Evolutionary conservation across 2,888 invertebrate species (phyloP), one percentile per base, ranked within the genome.

Genomic region (Parelbella ahira): DNA sequence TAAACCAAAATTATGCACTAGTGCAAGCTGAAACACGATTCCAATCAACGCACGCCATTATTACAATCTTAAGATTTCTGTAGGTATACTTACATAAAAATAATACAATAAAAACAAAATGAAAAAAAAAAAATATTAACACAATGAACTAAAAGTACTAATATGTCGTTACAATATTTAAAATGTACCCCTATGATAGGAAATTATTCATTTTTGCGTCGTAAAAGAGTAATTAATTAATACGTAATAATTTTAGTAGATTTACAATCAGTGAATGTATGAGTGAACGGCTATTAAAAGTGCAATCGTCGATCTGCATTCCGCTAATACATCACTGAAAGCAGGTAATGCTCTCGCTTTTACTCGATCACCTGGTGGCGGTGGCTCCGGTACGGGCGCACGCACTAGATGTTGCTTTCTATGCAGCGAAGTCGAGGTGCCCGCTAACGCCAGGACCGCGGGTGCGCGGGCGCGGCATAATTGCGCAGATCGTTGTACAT

Each of bases 401-500:
- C 69, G 76, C 76, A 79, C 75, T 72, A 73, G 67, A 60, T 69
- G 73, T 78, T 77, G 82, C 83, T 86, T 86, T 86, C 84, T 86
- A 84, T 77, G 78, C 75, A 80, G 80, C 71, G 83, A 83, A 84
- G 82, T 83, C 83, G 79, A 79, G 79, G 76, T 74, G 78, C 68
- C 75, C 68, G 73, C 60, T 66, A 78, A 82, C 83, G 83, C 82
- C 15, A 82, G 63, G 65, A 78, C 67, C 62, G 70, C 69, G 65
- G 34, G 36, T 37, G 62, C 50, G 50, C 50, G 41, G 37, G 34
- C 48, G 44, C 50, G 42, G 49, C 51, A 62, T 79, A 75, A 78
- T 76, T 76, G 81, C 71, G 69, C 73, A 78, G 82, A 82, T 75
- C 86, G 80, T 79, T 81, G 83, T 75, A 83, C 83, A 82, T 84